A percentile compares a stretch with the other conserved stretches of the same genome.
Evolutionary conservation across 2,888 invertebrate genomes (phyloP).

Genomic region (Stenurella melanura): DNA sequence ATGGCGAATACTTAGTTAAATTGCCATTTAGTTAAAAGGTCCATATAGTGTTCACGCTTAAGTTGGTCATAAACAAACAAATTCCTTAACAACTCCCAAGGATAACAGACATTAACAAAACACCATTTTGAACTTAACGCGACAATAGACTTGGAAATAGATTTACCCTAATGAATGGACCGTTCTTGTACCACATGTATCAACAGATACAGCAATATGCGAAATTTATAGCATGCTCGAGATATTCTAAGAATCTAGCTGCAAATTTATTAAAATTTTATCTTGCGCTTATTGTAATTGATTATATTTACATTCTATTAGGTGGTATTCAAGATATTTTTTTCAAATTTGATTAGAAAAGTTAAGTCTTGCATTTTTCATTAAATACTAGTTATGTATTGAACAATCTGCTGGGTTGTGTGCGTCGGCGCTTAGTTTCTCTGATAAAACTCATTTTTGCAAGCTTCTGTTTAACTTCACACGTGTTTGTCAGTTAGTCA

Average conservation of each 20-base stretch:
- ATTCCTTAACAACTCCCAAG: slow-evolving; percentile 3
- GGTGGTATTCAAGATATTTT: no score
- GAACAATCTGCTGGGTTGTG: no score
- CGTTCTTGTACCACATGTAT: background rate
- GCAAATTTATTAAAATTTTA: background rate
- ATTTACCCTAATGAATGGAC: background rate
- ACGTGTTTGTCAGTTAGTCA: no score
- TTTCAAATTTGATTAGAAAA: no score
- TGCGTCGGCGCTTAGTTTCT: no score
- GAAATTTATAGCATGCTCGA: background rate
- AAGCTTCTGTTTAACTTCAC: no score
- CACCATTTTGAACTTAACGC: slow-evolving; percentile 7
- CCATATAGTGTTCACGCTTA: slow-evolving; percentile 1
- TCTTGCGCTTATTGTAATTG: background rate
- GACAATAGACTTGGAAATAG: slow-evolving; percentile 7
- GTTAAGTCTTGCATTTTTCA: no score
- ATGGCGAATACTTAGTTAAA: background rate
- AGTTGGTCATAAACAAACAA: slow-evolving; percentile 2
- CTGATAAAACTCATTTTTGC: no score
- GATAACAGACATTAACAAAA: slow-evolving; percentile 4
- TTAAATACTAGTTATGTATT: no score
- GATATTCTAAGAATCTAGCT: background rate
- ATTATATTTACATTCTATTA: no score
- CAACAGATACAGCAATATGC: background rate
- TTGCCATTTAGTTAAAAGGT: background rate